These are phyloP conservation scores for Phortica okadai DNA, from an alignment of 2,888 invertebrate genomes.

Conservation along the genomic window DNA sequence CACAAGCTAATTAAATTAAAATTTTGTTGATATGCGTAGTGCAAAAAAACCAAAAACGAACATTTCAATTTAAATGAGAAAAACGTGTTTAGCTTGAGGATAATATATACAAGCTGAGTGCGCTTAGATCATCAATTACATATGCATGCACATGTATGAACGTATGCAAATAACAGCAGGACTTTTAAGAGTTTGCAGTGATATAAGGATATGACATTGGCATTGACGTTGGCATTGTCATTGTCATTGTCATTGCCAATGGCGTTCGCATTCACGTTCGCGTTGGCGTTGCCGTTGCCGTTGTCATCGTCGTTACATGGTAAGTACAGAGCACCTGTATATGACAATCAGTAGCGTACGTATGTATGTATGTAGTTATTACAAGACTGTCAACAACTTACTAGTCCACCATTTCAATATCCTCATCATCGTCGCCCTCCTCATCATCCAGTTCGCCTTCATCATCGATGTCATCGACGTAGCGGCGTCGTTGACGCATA, in stretches of 20 bases:
- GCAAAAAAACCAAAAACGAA: not conserved
- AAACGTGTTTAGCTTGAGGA: not conserved
- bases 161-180: not conserved
- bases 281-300: not conserved
- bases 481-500: conserved; percentile 54
- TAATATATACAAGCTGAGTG: conserved; percentile 28
- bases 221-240: not conserved
- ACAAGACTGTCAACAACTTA: conserved; percentile 54
- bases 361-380: not conserved
- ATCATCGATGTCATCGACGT: conserved; percentile 57
- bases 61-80: conserved; percentile 27
- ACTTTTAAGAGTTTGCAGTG: conserved; percentile 1
- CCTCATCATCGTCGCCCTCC: conserved; percentile 58
- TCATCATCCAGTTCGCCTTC: conserved; percentile 55
- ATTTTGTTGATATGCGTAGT: no score
- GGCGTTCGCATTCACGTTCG: not conserved
- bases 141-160: not conserved
- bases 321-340: not conserved
- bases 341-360: not conserved
- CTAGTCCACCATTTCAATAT: conserved; percentile 72
- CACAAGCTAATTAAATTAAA: no score
- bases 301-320: not conserved
- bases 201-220: not conserved
- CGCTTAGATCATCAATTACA: not conserved
- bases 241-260: not conserved